Evolutionary conservation across 2,888 invertebrate genomes (phyloP), one percentile per base, ranked within the genome.

Genomic region (Drosophila demipolita): DNA sequence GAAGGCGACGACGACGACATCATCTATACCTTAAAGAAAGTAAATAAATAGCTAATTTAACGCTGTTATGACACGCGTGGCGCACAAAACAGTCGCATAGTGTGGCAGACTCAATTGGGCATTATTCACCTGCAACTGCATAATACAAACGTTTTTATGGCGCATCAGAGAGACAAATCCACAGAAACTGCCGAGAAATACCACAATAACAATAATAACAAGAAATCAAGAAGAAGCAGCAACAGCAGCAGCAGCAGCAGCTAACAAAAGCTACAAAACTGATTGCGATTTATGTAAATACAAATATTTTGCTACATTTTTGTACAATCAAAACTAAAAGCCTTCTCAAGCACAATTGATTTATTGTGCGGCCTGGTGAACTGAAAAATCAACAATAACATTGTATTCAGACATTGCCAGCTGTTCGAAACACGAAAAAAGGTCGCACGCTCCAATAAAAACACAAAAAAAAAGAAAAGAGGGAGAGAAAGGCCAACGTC

Each of bases 401-500:
- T 42, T 63, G 55, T 55, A 50, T 33, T 42, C 20, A 45, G 60
- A 72, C 32, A 26, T 81, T 66, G 77, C 74, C 89, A 89, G 84
- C 84, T 89, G 89, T 89, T 83, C 57, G 66, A 8, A 48, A 20
- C 11, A 23, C 15, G 26, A 38, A 61, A 80, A 68, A 78, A 73
- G 57, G 26, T 57, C 29, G 36, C n/a, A 70, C 69, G 64, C 59
- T 59, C 50, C 15, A 45, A 20, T 33, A 26, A 36, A 33, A 49
- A 49, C 26, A 57, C 29, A 20, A 33, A 36, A 38, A 59, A n/a
- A 36, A 36, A 15, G 36, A 36, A 36, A 36, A 36, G 36, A 63
- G 59, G 35, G 55, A 61, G 58, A 66, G 67, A 59, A 66, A 54
- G 87, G 87, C 87, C 73, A 82, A 82, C 85, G 89, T 78, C 79